phyloP scores from a whole-genome alignment of 2,113 vertebrate genomes.

The Microtus pennsylvanicus region DNA sequence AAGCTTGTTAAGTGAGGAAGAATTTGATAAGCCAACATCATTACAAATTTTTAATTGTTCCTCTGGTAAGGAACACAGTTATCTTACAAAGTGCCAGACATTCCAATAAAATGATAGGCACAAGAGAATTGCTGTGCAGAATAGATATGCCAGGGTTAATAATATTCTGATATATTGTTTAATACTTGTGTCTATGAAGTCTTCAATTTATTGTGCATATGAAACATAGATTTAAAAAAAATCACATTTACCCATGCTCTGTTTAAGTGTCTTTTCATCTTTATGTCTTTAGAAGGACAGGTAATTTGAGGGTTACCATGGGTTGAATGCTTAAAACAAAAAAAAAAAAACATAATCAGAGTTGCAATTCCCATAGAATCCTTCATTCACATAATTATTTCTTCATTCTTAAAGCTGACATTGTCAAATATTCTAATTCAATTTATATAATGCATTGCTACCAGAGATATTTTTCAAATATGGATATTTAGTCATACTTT shows the following conservation, averaged over 20 bases:
- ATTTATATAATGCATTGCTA: not conserved
- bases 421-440: not conserved
- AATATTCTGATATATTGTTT: not conserved
- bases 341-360: not conserved
- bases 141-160: not conserved
- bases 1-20: not conserved
- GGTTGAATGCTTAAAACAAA: not conserved
- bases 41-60: not conserved
- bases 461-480: not conserved
- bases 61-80: not conserved
- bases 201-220: slow-evolving; percentile 34
- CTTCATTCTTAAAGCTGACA: not conserved
- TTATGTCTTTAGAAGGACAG: not conserved
- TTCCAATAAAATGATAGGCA: slow-evolving; percentile 5
- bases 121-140: not conserved
- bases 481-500: not conserved
- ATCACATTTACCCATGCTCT: not conserved
- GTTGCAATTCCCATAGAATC: not conserved
- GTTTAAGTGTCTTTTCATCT: not conserved
- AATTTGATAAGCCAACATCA: not conserved
- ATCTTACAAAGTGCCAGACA: slow-evolving; percentile 1
- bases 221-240: not conserved
- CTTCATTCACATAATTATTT: too few species aligned
- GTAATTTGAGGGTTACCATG: not conserved
- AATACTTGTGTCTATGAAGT: not conserved